Percentiles rank a stretch among this genome's conserved stretches.
These are phyloP conservation scores for Apotomis capreana DNA, from an alignment of 2,888 invertebrate species.

Conservation along the genomic window DNA sequence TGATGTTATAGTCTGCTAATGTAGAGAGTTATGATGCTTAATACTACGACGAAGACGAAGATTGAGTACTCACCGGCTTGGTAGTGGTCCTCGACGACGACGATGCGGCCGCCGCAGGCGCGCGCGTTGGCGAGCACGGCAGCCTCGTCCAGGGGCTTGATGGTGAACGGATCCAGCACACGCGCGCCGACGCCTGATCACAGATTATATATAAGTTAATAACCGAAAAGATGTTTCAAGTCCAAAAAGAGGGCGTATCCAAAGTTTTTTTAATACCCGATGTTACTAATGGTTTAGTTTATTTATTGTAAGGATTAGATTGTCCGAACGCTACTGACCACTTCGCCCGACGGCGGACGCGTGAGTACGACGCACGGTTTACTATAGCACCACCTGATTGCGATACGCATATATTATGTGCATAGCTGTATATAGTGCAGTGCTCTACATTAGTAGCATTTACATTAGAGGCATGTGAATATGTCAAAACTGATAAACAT, in stretches of 20 bases:
- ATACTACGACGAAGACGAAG: too few relatives aligned
- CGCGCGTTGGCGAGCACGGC: constrained; percentile 90
- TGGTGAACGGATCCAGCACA: constrained; percentile 97
- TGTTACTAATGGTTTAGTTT: not conserved
- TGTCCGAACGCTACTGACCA: constrained; percentile 56
- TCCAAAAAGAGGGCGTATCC: not conserved
- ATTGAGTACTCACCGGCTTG: constrained; percentile 86
- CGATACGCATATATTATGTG: not conserved
- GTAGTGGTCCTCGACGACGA: constrained; percentile 99
- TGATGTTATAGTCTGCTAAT: too few relatives aligned
- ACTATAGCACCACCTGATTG: constrained; percentile 17
- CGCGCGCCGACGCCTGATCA: constrained; percentile 87
- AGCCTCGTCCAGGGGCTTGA: constrained; percentile 96
- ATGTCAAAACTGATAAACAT: too few relatives aligned
- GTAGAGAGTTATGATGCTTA: too few relatives aligned
- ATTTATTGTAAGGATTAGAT: too few relatives aligned
- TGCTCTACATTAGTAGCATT: too few relatives aligned
- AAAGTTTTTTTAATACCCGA: too few relatives aligned
- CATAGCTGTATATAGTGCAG: not conserved
- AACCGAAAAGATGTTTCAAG: not conserved
- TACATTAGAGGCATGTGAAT: too few relatives aligned
- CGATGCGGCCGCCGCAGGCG: constrained; percentile 90
- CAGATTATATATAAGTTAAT: not conserved
- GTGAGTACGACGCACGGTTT: constrained; percentile 29
- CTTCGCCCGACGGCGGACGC: constrained; percentile 17